Base-by-base conservation (phyloP, 1,140 invertebrate species). In the Drosophila arizonae region DNA sequence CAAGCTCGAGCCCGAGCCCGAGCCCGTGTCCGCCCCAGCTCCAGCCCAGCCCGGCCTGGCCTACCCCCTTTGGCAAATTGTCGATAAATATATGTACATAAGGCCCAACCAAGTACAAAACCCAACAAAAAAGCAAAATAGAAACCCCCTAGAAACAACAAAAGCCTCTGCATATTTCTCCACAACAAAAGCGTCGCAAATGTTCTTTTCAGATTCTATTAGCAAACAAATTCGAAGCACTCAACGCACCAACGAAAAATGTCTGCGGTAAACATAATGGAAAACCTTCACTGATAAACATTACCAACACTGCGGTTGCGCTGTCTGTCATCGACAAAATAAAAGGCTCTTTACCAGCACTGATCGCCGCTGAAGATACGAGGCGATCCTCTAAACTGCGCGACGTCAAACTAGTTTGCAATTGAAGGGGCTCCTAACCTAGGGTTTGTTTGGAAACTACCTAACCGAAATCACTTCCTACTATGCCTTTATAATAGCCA, bases 151-250 rank as follows among this genome's bases (percentile, higher is more conserved):
- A 15, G 51, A 45, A 60, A 52, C 13, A 63, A 77, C 63, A 81
- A 74, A 81, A 69, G 68, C 58, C 51, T 43, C 65, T 69, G 62
- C 69, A 75, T 64, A 73, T 43, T 77, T 65, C 6, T 48, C 61
- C 64, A 62, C 71, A 62, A 73, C 65, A 72, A 68, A 73, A 62
- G 69, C 81, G 30, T 58, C 46, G 81, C 58, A 85, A 85, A 86
- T 88, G 69, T 77, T 88, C 84, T 79, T 77, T 87, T 87, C 67
- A 72, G 60, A 79, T 87, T 79, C 84, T 87, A 87, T 87, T 87
- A 77, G 84, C 79, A 84, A 88, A 84, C 82, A 88, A 79, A 87
- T 87, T 81, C 80, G 55, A 66, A 21, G 63, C 50, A 64, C 33
- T 62, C 39, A 62, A 64, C 63, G 56, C 63, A 78, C 66, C 76